Conservation (phyloP, 2,888 invertebrate genomes). For the Cataglyphis cursor region DNA sequence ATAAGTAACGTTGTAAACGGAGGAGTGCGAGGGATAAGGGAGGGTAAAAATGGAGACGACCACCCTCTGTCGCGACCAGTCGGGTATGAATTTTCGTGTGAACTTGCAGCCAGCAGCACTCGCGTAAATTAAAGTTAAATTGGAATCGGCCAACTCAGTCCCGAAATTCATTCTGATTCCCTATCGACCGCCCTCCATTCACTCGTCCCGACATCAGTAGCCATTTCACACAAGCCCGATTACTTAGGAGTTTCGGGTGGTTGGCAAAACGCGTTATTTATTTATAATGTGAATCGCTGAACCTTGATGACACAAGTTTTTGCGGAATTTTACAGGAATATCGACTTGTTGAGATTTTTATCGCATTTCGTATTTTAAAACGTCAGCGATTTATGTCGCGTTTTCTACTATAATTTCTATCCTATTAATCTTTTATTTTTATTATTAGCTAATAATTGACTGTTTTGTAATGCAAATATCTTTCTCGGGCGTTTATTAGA, state of each 20-base stretch:
- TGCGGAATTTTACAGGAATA: background rate
- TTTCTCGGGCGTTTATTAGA: background rate
- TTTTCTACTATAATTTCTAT: background rate
- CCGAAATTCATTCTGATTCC: conserved; percentile 60
- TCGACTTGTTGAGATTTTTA: background rate
- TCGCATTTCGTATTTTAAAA: background rate
- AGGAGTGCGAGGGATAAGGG: background rate
- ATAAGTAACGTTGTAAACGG: conserved; percentile 40
- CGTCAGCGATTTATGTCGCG: background rate
- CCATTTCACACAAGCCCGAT: conserved; percentile 21
- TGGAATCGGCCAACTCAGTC: conserved; percentile 59
- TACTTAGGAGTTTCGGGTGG: conserved; percentile 4
- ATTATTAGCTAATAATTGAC: background rate
- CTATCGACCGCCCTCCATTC: conserved; percentile 36
- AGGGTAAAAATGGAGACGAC: background rate
- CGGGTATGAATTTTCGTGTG: conserved; percentile 61
- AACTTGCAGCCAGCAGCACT: conserved; percentile 55
- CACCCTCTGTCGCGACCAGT: conserved; percentile 38
- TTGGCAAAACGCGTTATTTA: conserved; percentile 13
- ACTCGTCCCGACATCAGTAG: conserved; percentile 13
- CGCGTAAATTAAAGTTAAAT: conserved; percentile 68
- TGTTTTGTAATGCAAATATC: background rate
- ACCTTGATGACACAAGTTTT: background rate
- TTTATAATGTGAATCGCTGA: conserved; percentile 13
- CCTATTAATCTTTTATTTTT: background rate